Percentiles rank a stretch among this genome's conserved stretches.
Evolutionary conservation across 2,888 invertebrate species (phyloP).

Genomic region (Eristalis pertinax): DNA sequence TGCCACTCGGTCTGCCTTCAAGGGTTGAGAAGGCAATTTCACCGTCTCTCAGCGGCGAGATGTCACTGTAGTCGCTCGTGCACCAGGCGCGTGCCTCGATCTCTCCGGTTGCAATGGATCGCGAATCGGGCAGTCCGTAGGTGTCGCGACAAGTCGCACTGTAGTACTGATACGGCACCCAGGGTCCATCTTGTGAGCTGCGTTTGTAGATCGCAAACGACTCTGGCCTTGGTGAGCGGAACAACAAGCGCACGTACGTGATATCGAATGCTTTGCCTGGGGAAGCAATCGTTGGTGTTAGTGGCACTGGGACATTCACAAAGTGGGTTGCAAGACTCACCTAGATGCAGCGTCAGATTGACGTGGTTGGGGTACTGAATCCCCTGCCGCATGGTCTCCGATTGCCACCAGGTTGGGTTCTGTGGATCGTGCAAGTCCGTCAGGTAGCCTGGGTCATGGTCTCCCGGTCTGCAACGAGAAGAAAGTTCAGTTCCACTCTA

Average conservation of each 20-base stretch:
- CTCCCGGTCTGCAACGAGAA: conserved; percentile 80
- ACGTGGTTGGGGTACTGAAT: conserved; percentile 95
- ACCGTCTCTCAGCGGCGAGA: conserved; percentile 96
- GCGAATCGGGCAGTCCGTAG: conserved; percentile 91
- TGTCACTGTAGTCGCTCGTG: conserved; percentile 98
- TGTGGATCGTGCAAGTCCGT: conserved; percentile 96
- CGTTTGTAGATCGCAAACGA: conserved; percentile 98
- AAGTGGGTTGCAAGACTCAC: conserved; percentile 82
- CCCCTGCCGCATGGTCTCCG: conserved; percentile 97
- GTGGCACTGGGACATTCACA: not conserved
- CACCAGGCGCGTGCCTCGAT: conserved; percentile 97
- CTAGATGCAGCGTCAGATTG: conserved; percentile 93
- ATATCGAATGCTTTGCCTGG: conserved; percentile 98
- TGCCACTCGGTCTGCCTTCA: conserved; percentile 96
- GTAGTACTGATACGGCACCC: conserved; percentile 96
- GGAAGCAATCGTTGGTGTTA: conserved; percentile 69
- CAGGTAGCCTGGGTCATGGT: conserved; percentile 89
- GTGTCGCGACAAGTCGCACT: conserved; percentile 96
- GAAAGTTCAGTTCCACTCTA: conserved; percentile 47
- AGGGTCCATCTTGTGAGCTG: conserved; percentile 88
- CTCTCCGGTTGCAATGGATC: conserved; percentile 87
- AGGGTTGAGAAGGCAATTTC: conserved; percentile 97
- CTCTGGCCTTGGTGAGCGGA: conserved; percentile 97
- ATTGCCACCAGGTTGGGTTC: conserved; percentile 98
- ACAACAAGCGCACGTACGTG: conserved; percentile 96